Evolutionary conservation across 2,888 invertebrate genomes (phyloP), one percentile per base, ranked within the genome.

Genomic region (Unio pictorum): DNA sequence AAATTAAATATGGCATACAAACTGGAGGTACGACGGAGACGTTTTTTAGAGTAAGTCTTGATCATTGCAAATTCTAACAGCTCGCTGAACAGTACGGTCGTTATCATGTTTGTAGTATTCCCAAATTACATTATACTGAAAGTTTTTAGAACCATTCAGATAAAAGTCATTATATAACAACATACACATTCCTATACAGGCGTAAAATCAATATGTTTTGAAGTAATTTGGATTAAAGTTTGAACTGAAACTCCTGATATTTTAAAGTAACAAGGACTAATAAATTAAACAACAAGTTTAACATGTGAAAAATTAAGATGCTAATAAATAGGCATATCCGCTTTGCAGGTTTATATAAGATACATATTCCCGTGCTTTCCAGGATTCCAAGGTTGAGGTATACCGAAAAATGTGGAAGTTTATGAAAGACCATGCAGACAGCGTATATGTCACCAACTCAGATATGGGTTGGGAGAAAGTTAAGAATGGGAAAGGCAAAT

Each of bases 1-100:
- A 96, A 90, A 98, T 99, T 83, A 97, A 98, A 89, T 99, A 99
- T 89, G 99, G 99, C 0, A 95, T 96, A 8, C 91, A 97, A n/a
- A 92, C 93, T 76, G 96, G 95, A 60, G 99, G 99, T 65, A 96
- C 98, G 0, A 99, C 99, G 0, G 95, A 95, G 61, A 94, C 95
- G 17, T 99, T 99, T 91, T 99, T 99, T 89, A 93, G 95, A 92
- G 98, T 97, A 91, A 91, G 91, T 85, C 20, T n/a, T 61, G 45
- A 11, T 3, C 54, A 34, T 5, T 5, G 59, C 28, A 26, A 59
- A 59, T 28, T 26, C 4, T 59, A 26, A 45, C 15, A 3, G 45
- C 45, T 45, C 45, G 1, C 3, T 45, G 15, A 15, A 11, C 15
- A 45, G 45, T 45, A 15, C 8, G 8, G 15, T 45, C 45, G 45